Conservation (phyloP, 2,113 vertebrate species). For the Fregetta grallaria region DNA sequence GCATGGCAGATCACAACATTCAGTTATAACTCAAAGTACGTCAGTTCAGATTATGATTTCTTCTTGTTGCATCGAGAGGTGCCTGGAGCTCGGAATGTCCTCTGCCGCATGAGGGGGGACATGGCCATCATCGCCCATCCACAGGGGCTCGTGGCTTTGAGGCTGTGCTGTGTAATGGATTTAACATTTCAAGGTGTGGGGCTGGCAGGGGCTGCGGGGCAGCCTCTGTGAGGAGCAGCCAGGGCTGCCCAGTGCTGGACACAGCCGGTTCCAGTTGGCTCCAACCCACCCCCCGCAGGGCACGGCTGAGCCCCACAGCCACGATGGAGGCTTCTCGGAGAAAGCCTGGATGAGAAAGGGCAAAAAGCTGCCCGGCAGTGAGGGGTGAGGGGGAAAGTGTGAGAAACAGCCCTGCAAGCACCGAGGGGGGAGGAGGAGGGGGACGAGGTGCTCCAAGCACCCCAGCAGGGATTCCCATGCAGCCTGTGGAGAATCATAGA, state of each 20-base stretch:
- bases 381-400: not conserved
- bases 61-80: not conserved
- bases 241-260: not conserved
- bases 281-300: not conserved
- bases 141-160: not conserved
- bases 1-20: not conserved
- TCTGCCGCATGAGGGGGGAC: rapidly evolving
- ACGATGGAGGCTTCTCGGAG: rapidly evolving
- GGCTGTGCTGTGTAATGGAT: not conserved
- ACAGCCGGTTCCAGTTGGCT: not conserved
- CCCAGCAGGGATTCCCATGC: not conserved
- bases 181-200: not conserved
- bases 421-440: no score
- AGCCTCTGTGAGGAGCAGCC: rapidly evolving
- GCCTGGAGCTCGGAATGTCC: not conserved
- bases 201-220: not conserved
- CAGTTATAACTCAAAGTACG: not conserved
- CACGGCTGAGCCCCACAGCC: not conserved
- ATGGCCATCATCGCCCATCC: not conserved
- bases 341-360: no score
- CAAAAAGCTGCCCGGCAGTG: not conserved
- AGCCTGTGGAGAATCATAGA: not conserved
- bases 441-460: not conserved
- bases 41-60: not conserved
- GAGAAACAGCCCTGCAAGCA: not conserved